Evolutionary conservation across 2,888 invertebrate species (phyloP).

Genomic region (Muscina levida): DNA sequence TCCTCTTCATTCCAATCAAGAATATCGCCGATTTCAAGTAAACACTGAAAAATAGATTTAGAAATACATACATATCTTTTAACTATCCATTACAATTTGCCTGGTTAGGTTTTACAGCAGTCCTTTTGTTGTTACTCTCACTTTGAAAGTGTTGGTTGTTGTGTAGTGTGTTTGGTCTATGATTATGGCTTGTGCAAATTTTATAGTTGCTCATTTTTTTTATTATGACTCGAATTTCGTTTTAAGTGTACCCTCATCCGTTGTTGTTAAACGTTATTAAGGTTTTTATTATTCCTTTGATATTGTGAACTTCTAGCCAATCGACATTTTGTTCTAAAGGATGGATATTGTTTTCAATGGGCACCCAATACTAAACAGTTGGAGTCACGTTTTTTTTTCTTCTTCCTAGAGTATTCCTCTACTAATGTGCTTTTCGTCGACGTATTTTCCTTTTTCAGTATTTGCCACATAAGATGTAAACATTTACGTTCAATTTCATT

Average conservation of each 20-base stretch:
- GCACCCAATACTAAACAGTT: not conserved
- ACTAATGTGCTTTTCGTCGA: constrained; percentile 48
- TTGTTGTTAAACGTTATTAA: constrained; percentile 50
- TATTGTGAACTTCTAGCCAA: constrained; percentile 41
- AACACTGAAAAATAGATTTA: too few relatives aligned
- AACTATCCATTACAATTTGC: too few relatives aligned
- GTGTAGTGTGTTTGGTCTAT: not conserved
- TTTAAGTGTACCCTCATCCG: constrained; percentile 53
- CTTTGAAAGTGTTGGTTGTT: not conserved
- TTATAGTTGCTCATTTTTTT: constrained; percentile 72
- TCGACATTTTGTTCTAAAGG: constrained; percentile 37
- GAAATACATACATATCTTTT: too few relatives aligned
- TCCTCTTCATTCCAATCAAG: too few relatives aligned
- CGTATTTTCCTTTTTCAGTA: constrained; percentile 51
- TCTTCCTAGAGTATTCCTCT: not conserved
- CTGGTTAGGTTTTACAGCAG: too few relatives aligned
- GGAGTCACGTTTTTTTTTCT: constrained; percentile 38
- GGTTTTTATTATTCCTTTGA: constrained; percentile 55
- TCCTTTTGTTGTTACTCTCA: not conserved
- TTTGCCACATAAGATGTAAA: constrained; percentile 36
- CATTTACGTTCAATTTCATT: constrained; percentile 52
- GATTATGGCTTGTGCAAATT: constrained; percentile 71
- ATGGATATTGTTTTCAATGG: constrained; percentile 9
- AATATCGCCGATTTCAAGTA: too few relatives aligned
- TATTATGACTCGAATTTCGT: constrained; percentile 58